Base-by-base conservation (phyloP, 2,113 vertebrate genomes). In the Myotis brandtii region DNA sequence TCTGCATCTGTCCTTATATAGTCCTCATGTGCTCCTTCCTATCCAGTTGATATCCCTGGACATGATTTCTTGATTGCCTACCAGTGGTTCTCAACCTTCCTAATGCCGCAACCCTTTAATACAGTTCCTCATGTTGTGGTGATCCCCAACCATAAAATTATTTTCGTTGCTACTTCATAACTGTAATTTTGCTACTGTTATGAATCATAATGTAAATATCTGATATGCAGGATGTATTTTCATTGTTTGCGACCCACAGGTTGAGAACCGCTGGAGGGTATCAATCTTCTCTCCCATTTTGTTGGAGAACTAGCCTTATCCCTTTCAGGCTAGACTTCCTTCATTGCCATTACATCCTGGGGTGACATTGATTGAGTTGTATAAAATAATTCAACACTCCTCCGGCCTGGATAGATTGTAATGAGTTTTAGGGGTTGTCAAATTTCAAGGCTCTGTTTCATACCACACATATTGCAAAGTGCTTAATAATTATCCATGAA, bases 381-480 rank as follows among this genome's bases (percentile, higher is more conserved):
- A 21, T 52, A 67, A 70, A 37, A 90, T 66, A 50, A 80, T 56
- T 54, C 25, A 91, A 72, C 3, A 32, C 32, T 50, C 89, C 50
- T 87, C 30, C 79, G 54, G 46, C 17, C 27, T 77, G 48, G 34
- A 25, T 40, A 91, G 40, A 37, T 59, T 73, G 25, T 91, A 50
- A 88, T 93, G 73, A 82, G 18, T 83, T 95, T 83, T 54, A 94
- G 13, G 27, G 9, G 16, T 75, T 87, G 89, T 94, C 93, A 94
- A 7, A 88, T 95, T 97, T 94, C 93, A 96, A 88, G 64, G 50
- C 72, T 95, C 30, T 96, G 76, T 94, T 96, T 97, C 79, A 79
- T 81, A 94, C 30, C 62, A 95, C 52, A 81, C 7, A 56, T 76
- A 91, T 76, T 62, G 32, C 88, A 96, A 96, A 82, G n/a, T 85